Percentiles rank a stretch among this genome's conserved stretches.
Conservation (phyloP, 2,888 invertebrate species). For the Clistopyga incitator region DNA sequence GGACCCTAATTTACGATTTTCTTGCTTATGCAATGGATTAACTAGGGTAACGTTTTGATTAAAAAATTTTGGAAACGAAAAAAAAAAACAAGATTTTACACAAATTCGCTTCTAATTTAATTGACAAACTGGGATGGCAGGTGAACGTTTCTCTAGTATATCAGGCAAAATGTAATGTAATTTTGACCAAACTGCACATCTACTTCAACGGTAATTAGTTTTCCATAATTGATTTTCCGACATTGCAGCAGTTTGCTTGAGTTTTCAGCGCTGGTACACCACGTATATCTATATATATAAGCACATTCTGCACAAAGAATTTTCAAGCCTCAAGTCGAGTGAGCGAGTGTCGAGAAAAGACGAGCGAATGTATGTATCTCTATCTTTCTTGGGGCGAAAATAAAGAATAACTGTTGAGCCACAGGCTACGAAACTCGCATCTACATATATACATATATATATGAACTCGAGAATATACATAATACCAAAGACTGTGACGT, state of each 20-base stretch:
- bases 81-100: background rate
- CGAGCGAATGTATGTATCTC: background rate
- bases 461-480: background rate
- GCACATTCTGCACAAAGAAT: background rate
- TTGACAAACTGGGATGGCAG: background rate
- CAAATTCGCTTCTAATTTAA: background rate
- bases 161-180: background rate
- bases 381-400: conserved; percentile 8
- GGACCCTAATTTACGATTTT: background rate
- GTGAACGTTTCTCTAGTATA: background rate
- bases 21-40: background rate
- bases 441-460: background rate
- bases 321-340: background rate
- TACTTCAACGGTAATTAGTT: background rate
- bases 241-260: background rate
- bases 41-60: too few species aligned
- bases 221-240: background rate
- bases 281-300: too few species aligned
- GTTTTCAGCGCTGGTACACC: background rate
- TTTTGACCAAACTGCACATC: background rate
- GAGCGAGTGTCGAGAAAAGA: background rate
- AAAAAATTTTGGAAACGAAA: too few species aligned
- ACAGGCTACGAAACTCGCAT: conserved; percentile 37
- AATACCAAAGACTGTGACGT: conserved; percentile 48
- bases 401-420: conserved; percentile 31